Base-by-base conservation (phyloP, 2,888 invertebrate genomes). In the Rhamphomyia laevipes region DNA sequence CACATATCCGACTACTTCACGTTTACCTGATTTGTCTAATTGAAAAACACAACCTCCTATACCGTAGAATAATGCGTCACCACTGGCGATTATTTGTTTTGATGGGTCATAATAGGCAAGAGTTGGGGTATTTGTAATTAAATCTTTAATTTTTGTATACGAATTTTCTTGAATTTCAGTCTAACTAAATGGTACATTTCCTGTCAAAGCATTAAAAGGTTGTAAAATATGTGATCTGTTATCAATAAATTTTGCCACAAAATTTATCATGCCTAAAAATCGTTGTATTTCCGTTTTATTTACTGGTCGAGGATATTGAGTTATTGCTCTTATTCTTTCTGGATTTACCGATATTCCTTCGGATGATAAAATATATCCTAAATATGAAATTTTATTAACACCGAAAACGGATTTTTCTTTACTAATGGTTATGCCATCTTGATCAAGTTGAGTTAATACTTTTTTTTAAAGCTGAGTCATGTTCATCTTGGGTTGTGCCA, bases 251-350 rank as follows among this genome's bases (percentile, higher is more conserved):
- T 42, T 51, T 4, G 35, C 40, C 3, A 47, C n/a, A 23, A 17
- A 51, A 13, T 49, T 49, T 2, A 51, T 47, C 46, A 51, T 49
- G 2, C 51, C 51, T n/a, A 49, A 37, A 16, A 51, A 51, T 45
- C 49, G 12, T 11, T 45, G 51, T 18, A 51, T 46, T 12, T 49
- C 46, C 4, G 45, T 42, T n/a, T 49, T 51, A 16, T 38, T 27
- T 2, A 37, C 44, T 2, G 51, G 51, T 17, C 23, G 6, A 10
- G 48, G 27, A 40, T 40, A 51, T 21, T 49, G 45, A 2, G n/a
- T 23, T 12, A 49, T 49, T 12, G 44, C 16, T 46, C 43, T 6
- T 43, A 37, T 23, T 46, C 44, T 12, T 46, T 46, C 15, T 1
- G 47, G 40, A n/a, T 50, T 46, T 23, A 40, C 30, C 15, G 45